phyloP scores from a whole-genome alignment of 2,113 vertebrate genomes.

The Cygnus atratus region DNA sequence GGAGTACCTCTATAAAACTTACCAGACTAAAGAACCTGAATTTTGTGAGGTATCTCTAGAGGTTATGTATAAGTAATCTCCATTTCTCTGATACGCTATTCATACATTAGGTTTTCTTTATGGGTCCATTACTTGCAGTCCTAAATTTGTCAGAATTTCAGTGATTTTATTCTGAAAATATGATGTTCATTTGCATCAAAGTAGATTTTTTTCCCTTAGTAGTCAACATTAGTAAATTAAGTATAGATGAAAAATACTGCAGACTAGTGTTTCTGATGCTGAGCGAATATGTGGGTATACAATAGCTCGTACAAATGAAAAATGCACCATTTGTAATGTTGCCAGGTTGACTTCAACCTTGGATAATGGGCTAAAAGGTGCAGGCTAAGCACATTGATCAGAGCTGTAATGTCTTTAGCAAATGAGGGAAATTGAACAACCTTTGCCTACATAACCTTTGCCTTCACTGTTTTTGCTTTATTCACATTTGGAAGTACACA shows the following conservation, averaged over 20 bases:
- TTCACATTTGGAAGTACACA: conserved; percentile 13
- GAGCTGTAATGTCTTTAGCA: conserved; percentile 18
- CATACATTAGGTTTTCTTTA: not conserved
- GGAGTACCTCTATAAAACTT: not conserved
- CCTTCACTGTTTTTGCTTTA: conserved; percentile 7
- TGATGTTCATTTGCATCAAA: not conserved
- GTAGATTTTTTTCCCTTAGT: not conserved
- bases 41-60: not conserved
- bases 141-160: not conserved
- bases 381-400: not conserved
- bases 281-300: not conserved
- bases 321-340: not conserved
- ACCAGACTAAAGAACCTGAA: not conserved
- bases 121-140: not conserved
- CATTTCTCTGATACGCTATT: not conserved
- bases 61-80: not conserved
- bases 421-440: not conserved
- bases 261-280: not conserved
- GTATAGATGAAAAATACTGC: not conserved
- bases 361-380: not conserved
- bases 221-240: not conserved
- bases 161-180: not conserved
- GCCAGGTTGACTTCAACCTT: not conserved
- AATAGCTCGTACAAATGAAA: not conserved
- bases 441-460: conserved; percentile 43